Evolutionary conservation across 2,888 invertebrate species (phyloP).

Genomic region (Temnothorax ravouxi): DNA sequence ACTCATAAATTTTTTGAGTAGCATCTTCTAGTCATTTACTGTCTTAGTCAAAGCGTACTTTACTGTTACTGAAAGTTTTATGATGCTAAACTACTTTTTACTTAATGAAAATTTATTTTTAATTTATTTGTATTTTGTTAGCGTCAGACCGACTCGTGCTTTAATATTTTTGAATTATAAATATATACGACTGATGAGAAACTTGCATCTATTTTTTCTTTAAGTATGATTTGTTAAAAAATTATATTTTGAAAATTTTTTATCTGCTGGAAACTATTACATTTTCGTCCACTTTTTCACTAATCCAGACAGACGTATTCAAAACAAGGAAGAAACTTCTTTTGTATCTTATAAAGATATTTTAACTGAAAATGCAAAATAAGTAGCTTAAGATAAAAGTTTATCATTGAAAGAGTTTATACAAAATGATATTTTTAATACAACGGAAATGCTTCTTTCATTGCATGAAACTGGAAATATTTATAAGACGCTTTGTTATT

Average conservation of each 20-base stretch:
- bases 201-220: neutral
- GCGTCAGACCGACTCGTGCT: neutral
- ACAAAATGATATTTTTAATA: neutral
- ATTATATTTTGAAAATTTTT: neutral
- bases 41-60: neutral
- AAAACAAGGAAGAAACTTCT: neutral
- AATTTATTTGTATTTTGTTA: neutral
- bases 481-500: conserved; percentile 6
- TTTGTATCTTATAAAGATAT: neutral
- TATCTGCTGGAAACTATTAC: neutral
- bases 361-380: conserved; percentile 21
- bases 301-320: neutral
- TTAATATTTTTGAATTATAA: neutral
- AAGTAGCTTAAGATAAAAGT: conserved; percentile 3
- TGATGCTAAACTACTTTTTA: neutral
- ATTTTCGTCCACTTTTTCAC: conserved; percentile 1
- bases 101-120: neutral
- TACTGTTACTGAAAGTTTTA: neutral
- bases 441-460: neutral
- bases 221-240: neutral
- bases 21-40: neutral
- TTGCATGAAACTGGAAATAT: neutral
- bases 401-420: conserved; percentile 12
- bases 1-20: neutral
- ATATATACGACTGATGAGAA: neutral